Evolutionary conservation across 2,888 invertebrate species (phyloP).

Genomic region (Thysanoteuthis rhombus): DNA sequence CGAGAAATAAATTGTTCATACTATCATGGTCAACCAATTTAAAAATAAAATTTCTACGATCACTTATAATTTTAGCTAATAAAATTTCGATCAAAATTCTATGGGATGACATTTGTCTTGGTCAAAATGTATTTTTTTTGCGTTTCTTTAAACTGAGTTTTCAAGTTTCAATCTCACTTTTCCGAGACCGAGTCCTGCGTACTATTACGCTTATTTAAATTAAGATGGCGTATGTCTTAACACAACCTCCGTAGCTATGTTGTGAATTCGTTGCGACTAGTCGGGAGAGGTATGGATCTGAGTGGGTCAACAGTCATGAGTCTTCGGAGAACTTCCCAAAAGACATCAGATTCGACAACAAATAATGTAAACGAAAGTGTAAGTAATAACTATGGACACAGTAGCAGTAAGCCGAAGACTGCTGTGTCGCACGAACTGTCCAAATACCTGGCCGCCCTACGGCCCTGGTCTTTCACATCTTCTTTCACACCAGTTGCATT

Average conservation of each 20-base stretch:
- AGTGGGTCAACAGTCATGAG: no score
- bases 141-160: not conserved
- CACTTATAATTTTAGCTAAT: not conserved
- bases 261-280: not conserved
- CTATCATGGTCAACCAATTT: not conserved
- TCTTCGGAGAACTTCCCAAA: not conserved
- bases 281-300: not conserved
- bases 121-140: not conserved
- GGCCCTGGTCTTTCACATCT: conserved; percentile 94
- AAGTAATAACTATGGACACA: not conserved
- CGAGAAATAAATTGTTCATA: not conserved
- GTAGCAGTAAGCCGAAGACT: not conserved
- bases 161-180: not conserved
- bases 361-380: not conserved
- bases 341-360: not conserved
- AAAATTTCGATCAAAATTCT: not conserved
- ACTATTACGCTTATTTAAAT: not conserved
- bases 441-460: conserved; percentile 75
- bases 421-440: conserved; percentile 29
- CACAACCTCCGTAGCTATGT: not conserved
- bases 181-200: not conserved
- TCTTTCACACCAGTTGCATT: conserved; percentile 90
- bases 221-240: not conserved
- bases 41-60: no score
- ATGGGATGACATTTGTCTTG: not conserved